Conservation (phyloP, 1,140 invertebrate species). For the Drosophila auraria region DNA sequence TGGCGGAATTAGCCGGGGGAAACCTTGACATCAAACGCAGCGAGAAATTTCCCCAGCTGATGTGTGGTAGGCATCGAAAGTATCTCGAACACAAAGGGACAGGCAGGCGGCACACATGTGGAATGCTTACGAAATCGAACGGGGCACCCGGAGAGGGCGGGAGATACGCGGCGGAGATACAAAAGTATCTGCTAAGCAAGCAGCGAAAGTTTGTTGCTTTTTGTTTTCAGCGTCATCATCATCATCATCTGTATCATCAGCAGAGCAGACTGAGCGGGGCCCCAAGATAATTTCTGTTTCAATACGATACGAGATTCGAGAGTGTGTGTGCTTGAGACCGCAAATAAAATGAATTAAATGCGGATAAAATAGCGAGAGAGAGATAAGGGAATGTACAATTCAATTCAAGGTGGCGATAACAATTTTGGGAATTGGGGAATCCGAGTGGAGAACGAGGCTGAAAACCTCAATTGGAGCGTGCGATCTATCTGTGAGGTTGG, state of each 20-base stretch:
- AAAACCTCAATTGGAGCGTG: conserved; percentile 74
- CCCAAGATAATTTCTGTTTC: conserved; percentile 23
- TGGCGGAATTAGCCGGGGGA: conserved; percentile 39
- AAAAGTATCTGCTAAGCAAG: conserved; percentile 54
- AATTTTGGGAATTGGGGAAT: conserved; percentile 44
- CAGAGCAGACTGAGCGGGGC: conserved; percentile 61
- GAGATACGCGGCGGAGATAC: conserved; percentile 10
- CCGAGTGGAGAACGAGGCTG: conserved; percentile 32
- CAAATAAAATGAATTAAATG: conserved; percentile 53
- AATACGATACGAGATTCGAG: background rate
- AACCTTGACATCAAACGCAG: conserved; percentile 81
- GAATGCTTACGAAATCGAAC: conserved; percentile 51
- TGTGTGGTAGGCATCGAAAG: conserved; percentile 49
- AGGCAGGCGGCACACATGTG: conserved; percentile 20
- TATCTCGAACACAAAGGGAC: conserved; percentile 59
- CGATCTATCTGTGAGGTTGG: conserved; percentile 58
- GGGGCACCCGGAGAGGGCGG: background rate
- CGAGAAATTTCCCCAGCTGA: conserved; percentile 67
- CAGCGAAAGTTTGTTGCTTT: conserved; percentile 66
- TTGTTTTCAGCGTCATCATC: conserved; percentile 48
- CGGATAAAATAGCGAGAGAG: conserved; percentile 32
- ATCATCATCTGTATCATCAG: conserved; percentile 34
- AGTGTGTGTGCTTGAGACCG: background rate
- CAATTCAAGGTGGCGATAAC: conserved; percentile 46
- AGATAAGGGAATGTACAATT: conserved; percentile 38